Evolutionary conservation across 2,888 invertebrate species (phyloP).

Genomic region (Meloe dianella): DNA sequence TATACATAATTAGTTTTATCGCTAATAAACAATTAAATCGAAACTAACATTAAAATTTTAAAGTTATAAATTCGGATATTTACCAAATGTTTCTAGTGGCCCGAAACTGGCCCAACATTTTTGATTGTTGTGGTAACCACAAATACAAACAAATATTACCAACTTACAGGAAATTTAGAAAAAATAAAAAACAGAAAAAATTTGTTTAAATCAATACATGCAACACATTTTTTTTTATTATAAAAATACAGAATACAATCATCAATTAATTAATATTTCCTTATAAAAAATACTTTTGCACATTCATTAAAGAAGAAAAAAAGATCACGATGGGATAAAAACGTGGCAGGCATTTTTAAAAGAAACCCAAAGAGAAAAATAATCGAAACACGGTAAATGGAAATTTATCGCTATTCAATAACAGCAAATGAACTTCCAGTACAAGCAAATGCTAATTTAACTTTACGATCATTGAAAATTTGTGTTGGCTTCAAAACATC

Average conservation of each 20-base stretch:
- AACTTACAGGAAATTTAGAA: neutral
- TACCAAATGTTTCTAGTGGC: slow-evolving; percentile 52
- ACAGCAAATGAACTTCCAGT: slow-evolving; percentile 63
- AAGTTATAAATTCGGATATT: slow-evolving; percentile 32
- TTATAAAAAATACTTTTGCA: slow-evolving; percentile 56
- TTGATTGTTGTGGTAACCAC: slow-evolving; percentile 20
- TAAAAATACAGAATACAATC: slow-evolving; percentile 58
- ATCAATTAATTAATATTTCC: slow-evolving; percentile 44
- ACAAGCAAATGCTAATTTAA: slow-evolving; percentile 59
- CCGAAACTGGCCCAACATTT: slow-evolving; percentile 52
- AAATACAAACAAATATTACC: slow-evolving; percentile 42
- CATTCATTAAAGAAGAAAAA: slow-evolving; percentile 32
- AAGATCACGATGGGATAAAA: slow-evolving; percentile 9
- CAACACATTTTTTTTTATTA: slow-evolving; percentile 54
- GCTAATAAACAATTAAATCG: too few species aligned
- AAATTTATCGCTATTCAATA: slow-evolving; percentile 53
- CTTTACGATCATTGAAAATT: slow-evolving; percentile 53
- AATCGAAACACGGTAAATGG: slow-evolving; percentile 37
- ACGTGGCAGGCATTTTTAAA: slow-evolving; percentile 23
- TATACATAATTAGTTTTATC: too few species aligned
- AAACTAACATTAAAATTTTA: neutral
- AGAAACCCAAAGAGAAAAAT: slow-evolving; percentile 41
- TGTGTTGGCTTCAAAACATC: slow-evolving; percentile 59
- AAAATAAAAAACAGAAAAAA: slow-evolving; percentile 26
- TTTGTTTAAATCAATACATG: slow-evolving; percentile 43